Base-by-base conservation (phyloP, 2,888 invertebrate genomes). In the Agrenia bidenticulata region DNA sequence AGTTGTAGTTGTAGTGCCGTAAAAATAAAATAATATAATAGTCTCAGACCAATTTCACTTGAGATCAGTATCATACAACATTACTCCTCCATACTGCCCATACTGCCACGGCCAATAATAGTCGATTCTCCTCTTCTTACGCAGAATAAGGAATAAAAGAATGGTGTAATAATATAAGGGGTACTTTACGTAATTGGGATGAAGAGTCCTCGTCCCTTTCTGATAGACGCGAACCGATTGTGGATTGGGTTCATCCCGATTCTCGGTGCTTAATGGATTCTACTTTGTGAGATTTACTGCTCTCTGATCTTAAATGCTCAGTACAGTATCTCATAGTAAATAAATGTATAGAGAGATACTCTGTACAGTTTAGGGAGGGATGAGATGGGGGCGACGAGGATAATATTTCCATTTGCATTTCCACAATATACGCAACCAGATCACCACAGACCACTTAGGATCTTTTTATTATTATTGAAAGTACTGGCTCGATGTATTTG, bases 161-260 rank as follows among this genome's bases (percentile, higher is more conserved):
- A 13, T 11, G 11, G 27, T 55, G 26, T 32, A 19, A 55, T 55
- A 23, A 55, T 24, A 27, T n/a, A 4, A 32, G 32, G 32, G 32
- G 55, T 55, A 55, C 55, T 55, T 55, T 27, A 24, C n/a, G 32
- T 55, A 55, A 55, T 55, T 55, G 55, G 55, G 27, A 55, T 26
- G 32, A 55, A 19, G 2, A 32, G 32, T n/a, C 17, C 23, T 27
- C 32, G 11, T 26, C n/a, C 32, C 26, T 32, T 27, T 39, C 39
- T 39, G 9, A 39, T 39, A 39, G 39, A 39, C 39, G 9, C 15
- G 9, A 11, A 9, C 39, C 39, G 39, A 11, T 45, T 17, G n/a
- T 45, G 11, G 4, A 32, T 32, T 32, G 4, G 5, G 5, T 45
- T 45, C 19, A 45, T 45, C 45, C 45, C 45, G 45, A 19, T 45